Evolutionary conservation across 2,113 vertebrate species (phyloP), one percentile per base, ranked within the genome.

Genomic region (Sinocyclocheilus maitianheensis): DNA sequence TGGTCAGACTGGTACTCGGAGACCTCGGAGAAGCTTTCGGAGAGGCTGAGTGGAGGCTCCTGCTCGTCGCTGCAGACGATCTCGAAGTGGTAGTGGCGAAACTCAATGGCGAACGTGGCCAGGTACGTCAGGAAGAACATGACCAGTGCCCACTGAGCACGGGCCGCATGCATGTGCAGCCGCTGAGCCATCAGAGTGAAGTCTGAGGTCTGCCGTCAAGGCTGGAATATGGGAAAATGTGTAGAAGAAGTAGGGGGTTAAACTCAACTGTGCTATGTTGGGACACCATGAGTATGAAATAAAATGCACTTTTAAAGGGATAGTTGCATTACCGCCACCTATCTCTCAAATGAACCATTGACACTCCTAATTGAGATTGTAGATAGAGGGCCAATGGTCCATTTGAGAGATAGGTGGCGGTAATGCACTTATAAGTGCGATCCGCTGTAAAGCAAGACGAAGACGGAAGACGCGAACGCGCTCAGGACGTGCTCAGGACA

Each of bases 51-150:
- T 9, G 95, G 94, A 63, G 92, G 94, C 81, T 95, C 94, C 79
- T 94, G 93, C 90, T 94, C 89, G 75, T 97, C 96, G 0, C 91
- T 95, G 84, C 95, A 97, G 84, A 95, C 71, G 0, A 96, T 94
- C 91, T 95, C 91, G 0, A 98, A 97, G 89, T 93, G 94, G 92
- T 93, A 95, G 93, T 97, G 95, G 76, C 97, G 95, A 90, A 99
- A 98, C 89, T 99, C 97, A n/a, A 97, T 91, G 2, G 95, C 96
- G 1, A 98, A 97, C 0, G 96, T 97, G 87, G 94, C 90, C 0
- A 98, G 92, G 92, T 96, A 98, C n/a, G 92, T 89, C 88, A 97
- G 91, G 89, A 98, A 96, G 90, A 96, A 95, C 96, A 97, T 98
- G 86, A 96, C 96, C 77, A 97, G 93, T 1, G 94, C 95, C 97